Conservation (phyloP, 2,113 vertebrate species). For the Meriones unguiculatus region DNA sequence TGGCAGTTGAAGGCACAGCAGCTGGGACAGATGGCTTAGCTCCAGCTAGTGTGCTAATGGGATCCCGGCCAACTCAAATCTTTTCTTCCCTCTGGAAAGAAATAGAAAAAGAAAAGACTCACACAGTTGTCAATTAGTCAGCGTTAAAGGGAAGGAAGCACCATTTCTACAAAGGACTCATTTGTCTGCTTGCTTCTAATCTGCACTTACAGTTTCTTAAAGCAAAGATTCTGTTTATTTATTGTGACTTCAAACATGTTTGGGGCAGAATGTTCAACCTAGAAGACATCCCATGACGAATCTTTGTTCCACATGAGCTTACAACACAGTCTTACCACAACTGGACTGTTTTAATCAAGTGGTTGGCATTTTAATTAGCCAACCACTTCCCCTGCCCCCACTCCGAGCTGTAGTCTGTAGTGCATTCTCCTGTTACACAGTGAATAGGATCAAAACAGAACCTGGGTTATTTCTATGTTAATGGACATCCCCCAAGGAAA, state of each 20-base stretch:
- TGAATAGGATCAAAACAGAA: conserved; percentile 31
- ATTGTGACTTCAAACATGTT: conserved; percentile 75
- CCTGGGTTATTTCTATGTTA: neutral
- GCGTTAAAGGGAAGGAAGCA: conserved; percentile 3
- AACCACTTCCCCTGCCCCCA: neutral
- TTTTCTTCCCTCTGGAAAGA: conserved; percentile 83
- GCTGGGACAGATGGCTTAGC: conserved; percentile 96
- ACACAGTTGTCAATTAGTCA: conserved; percentile 82
- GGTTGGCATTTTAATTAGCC: conserved; percentile 74
- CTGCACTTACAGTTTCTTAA: conserved; percentile 69
- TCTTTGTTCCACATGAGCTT: conserved; percentile 72
- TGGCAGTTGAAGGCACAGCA: conserved; percentile 93
- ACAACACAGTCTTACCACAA: conserved; percentile 67
- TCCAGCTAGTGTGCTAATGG: conserved; percentile 92
- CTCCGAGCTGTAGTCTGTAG: neutral
- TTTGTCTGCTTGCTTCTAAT: conserved; percentile 76
- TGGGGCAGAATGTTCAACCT: conserved; percentile 61
- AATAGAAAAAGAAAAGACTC: neutral
- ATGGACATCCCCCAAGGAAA: conserved; percentile 5
- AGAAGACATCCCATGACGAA: conserved; percentile 66
- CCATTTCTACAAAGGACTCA: conserved; percentile 76
- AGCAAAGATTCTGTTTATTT: conserved; percentile 82
- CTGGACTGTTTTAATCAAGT: conserved; percentile 67
- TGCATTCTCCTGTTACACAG: neutral
- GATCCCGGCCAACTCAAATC: conserved; percentile 91